Evolutionary conservation across 53 echinoderm and acorn worm species (phyloP).

Genomic region (Apostichopus leukothele): DNA sequence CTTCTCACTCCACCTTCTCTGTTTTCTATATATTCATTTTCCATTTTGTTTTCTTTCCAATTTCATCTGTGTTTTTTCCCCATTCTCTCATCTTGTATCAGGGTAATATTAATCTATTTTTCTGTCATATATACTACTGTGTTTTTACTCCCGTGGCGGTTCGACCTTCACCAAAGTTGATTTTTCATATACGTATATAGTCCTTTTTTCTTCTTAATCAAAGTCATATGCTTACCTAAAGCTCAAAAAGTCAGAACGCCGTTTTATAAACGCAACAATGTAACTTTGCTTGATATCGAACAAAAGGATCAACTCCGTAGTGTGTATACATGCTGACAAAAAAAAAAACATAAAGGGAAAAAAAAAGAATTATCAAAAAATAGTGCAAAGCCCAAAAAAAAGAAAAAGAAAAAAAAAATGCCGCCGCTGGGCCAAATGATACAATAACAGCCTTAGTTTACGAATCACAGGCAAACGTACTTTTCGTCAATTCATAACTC

Average conservation of each 20-base stretch:
- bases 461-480: slow-evolving; percentile 39
- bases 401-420: too few relatives aligned
- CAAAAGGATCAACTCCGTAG: not conserved
- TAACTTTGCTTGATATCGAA: not conserved
- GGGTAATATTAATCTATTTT: not conserved
- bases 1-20: too few relatives aligned
- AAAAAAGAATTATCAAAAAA: not conserved
- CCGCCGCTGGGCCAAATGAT: slow-evolving; percentile 38
- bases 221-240: not conserved
- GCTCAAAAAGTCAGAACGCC: slow-evolving; percentile 6
- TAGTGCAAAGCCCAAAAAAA: slow-evolving; percentile 18
- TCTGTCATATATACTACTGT: not conserved
- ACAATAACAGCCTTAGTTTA: slow-evolving; percentile 24
- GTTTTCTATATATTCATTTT: too few relatives aligned
- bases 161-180: not conserved
- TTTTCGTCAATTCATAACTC: slow-evolving; percentile 8
- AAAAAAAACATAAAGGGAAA: not conserved
- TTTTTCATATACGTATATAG: not conserved
- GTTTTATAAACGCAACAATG: slow-evolving; percentile 7
- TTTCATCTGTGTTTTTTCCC: not conserved
- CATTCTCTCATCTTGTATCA: not conserved
- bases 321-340: not conserved
- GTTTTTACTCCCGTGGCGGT: slow-evolving; percentile 7
- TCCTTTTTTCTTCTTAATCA: not conserved
- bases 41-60: too few relatives aligned